phyloP scores from a whole-genome alignment of 2,888 invertebrate species.

The Diachrysia chrysitis region DNA sequence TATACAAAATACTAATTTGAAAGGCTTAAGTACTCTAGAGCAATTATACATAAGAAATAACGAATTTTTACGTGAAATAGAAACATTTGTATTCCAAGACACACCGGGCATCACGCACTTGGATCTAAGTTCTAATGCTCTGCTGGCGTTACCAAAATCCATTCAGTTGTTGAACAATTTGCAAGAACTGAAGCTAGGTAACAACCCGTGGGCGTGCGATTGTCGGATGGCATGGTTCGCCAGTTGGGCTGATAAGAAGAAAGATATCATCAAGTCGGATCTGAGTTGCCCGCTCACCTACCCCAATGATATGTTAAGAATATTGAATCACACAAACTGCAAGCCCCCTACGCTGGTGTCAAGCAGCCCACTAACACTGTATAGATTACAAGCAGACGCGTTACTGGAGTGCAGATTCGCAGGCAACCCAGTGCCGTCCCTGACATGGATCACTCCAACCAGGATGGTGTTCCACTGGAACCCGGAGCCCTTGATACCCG shows the following conservation, averaged over 20 bases:
- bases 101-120: conserved; percentile 90
- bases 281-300: conserved; percentile 91
- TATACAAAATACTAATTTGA: conserved; percentile 91
- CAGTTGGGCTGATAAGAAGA: conserved; percentile 85
- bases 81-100: conserved; percentile 90
- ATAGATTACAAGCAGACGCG: conserved; percentile 91
- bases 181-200: conserved; percentile 90
- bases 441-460: conserved; percentile 95
- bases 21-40: conserved; percentile 90
- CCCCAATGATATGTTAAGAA: conserved; percentile 91
- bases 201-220: conserved; percentile 96
- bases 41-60: conserved; percentile 91
- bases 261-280: conserved; percentile 87
- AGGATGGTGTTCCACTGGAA: conserved; percentile 93
- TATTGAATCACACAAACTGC: conserved; percentile 92
- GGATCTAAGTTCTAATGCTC: conserved; percentile 92
- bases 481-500: conserved; percentile 91
- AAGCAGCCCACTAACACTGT: conserved; percentile 90
- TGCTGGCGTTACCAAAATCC: conserved; percentile 92
- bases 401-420: conserved; percentile 93
- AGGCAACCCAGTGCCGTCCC: conserved; percentile 93
- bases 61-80: conserved; percentile 89
- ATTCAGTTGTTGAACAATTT: conserved; percentile 91
- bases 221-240: conserved; percentile 95
- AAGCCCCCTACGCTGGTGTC: conserved; percentile 90